These are phyloP conservation scores for Tragelaphus buxtoni DNA, from an alignment of 2,113 vertebrate genomes.

Conservation along the genomic window DNA sequence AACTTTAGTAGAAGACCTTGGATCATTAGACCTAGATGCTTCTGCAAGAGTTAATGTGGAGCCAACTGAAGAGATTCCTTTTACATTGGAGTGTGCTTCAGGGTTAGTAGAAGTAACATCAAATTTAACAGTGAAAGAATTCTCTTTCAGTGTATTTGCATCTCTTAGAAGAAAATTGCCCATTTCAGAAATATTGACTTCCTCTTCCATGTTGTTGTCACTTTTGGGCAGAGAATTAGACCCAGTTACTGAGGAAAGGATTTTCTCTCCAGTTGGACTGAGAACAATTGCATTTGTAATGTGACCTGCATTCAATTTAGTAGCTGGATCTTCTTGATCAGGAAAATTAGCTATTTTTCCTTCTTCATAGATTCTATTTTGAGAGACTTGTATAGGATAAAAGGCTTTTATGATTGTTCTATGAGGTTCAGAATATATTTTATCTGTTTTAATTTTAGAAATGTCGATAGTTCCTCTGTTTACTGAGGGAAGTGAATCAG, in stretches of 20 bases:
- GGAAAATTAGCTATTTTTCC: not conserved
- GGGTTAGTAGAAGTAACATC: not conserved
- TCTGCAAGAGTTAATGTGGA: not conserved
- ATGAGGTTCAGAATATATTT: not conserved
- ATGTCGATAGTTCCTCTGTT: not conserved
- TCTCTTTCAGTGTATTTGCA: not conserved
- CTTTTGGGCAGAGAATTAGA: not conserved
- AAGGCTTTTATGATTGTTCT: not conserved
- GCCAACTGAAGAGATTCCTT: not conserved
- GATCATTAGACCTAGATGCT: not conserved
- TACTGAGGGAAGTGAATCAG: not conserved
- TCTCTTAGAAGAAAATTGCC: not conserved
- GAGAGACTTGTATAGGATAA: slow-evolving; percentile 8
- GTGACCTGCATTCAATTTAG: not conserved
- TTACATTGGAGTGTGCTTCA: not conserved
- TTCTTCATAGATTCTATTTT: not conserved
- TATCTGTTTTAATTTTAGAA: not conserved
- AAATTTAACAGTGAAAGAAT: not conserved
- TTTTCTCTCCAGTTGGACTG: not conserved
- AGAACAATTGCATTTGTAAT: not conserved
- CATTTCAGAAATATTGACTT: not conserved
- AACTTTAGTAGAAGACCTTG: not conserved
- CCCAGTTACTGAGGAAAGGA: not conserved
- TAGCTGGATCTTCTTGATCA: not conserved
- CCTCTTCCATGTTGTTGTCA: not conserved